Conservation (phyloP, 2,113 vertebrate species). For the Syrmaticus mikado region DNA sequence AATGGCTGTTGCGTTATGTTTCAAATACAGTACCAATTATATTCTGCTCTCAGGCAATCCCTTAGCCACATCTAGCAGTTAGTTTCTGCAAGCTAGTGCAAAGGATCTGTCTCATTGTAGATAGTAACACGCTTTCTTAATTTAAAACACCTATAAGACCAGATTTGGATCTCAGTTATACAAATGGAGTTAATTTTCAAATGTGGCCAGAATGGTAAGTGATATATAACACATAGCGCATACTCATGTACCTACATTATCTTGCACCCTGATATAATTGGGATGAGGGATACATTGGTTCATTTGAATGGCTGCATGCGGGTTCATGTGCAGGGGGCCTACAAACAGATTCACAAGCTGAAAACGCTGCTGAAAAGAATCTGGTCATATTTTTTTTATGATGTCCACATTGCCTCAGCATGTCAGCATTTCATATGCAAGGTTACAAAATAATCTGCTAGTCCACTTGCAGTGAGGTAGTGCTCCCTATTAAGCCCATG, state of each 20-base stretch:
- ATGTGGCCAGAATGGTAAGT: neutral
- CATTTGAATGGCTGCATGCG: neutral
- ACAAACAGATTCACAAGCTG: neutral
- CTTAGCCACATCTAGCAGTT: neutral
- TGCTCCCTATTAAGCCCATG: neutral
- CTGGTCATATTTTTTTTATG: accelerated
- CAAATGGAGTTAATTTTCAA: neutral
- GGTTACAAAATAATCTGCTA: neutral
- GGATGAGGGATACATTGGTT: neutral
- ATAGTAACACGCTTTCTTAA: neutral
- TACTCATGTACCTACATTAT: neutral
- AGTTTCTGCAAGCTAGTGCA: neutral
- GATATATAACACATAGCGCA: neutral
- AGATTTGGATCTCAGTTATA: neutral
- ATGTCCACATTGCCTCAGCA: neutral
- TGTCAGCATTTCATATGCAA: neutral
- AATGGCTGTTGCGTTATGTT: neutral
- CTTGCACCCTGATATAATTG: neutral
- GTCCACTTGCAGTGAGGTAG: neutral
- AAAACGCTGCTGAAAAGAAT: neutral
- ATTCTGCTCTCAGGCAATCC: neutral
- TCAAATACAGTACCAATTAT: neutral
- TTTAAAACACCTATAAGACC: neutral
- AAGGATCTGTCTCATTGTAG: neutral
- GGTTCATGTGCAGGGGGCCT: neutral